Evolutionary conservation across 2,113 vertebrate species (phyloP), one percentile per base, ranked within the genome.

Genomic region (Microtus montanus): DNA sequence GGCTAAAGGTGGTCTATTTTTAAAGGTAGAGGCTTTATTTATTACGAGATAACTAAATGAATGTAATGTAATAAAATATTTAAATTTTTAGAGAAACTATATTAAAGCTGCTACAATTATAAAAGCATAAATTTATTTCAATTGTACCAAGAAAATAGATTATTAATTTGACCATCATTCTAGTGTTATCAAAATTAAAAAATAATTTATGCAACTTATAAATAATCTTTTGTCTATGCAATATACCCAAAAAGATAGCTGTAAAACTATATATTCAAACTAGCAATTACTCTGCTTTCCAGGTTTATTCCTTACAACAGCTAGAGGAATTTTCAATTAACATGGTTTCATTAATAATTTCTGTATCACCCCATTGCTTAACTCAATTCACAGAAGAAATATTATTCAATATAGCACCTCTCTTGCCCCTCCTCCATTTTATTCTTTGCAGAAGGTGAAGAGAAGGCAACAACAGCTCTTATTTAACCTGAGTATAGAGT

Each of bases 1-100:
- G 92, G 97, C 99, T 97, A 99, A 98, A 99, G 38, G 93, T 84
- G 33, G 88, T 95, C 93, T 89, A 79, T 94, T 96, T 91, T 38
- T 96, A 73, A 79, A 89, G 78, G 26, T 44, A 14, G 54, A 92
- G 15, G 44, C 35, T 44, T 52, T 92, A 89, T 33, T 26, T 68
- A 94, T 95, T 83, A 12, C 0, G 33, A 15, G 49, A 6, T 82
- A 89, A 66, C 11, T 63, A 90, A 86, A 94, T 64, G 26, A 96
- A 87, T 90, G 78, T 49, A 58, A 70, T 95, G 30, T 70, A 71
- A 89, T 68, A 94, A 90, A 92, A 54, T 33, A 93, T 54, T 64
- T 94, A 89, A 86, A 79, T 26, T 89, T 94, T 82, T 87, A 94
- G 52, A 91, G 63, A 38, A 61, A 95, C 64, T 92, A 86, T 92